Evolutionary conservation across 35 echinoderm and acorn worm genomes (phyloP).

Genomic region (Ophiothrix spiculata): DNA sequence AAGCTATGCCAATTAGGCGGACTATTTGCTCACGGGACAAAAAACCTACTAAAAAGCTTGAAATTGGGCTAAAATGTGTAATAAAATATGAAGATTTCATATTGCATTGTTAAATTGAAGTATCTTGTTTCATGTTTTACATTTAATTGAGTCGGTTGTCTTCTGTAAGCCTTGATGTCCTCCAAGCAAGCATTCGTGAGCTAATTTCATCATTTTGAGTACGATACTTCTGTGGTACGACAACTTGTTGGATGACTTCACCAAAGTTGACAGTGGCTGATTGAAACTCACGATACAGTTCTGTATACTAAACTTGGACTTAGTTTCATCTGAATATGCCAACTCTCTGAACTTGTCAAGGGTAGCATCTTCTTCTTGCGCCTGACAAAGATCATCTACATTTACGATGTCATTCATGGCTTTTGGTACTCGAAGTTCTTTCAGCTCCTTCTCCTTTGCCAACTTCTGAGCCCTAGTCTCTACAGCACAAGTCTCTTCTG

Average conservation of each 20-base stretch:
- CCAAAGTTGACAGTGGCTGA: conserved; percentile 15
- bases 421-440: not conserved
- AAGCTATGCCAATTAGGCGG: too few relatives aligned
- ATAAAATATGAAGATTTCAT: too few relatives aligned
- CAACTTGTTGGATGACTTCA: conserved; percentile 33
- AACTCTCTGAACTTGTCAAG: not conserved
- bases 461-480: conserved; percentile 23
- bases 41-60: too few relatives aligned
- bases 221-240: conserved; percentile 26
- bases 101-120: too few relatives aligned
- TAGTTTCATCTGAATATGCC: too few relatives aligned
- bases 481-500: not conserved
- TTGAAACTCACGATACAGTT: conserved; percentile 29
- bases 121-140: too few relatives aligned
- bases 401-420: conserved; percentile 14
- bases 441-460: conserved; percentile 22
- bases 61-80: too few relatives aligned
- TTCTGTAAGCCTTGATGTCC: conserved; percentile 56
- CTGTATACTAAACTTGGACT: conserved; percentile 1
- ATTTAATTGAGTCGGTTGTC: conserved; percentile 30
- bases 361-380: conserved; percentile 9
- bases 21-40: too few relatives aligned
- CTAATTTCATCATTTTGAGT: conserved; percentile 39
- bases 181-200: conserved; percentile 53
- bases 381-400: not conserved